Evolutionary conservation across 2,113 vertebrate genomes (phyloP).

Genomic region (Aegithalos caudatus): DNA sequence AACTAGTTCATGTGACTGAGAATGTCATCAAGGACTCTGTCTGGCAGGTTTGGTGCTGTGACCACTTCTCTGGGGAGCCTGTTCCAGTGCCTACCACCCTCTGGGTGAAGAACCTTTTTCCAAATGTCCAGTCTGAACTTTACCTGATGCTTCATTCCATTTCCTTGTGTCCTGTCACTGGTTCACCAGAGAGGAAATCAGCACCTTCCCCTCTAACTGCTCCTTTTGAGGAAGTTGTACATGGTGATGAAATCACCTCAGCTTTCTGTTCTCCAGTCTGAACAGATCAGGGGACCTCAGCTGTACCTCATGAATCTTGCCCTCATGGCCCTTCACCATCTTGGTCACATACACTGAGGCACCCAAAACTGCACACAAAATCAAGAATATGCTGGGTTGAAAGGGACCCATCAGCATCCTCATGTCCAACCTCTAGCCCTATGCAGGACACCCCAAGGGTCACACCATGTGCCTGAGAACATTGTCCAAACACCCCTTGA

Average conservation of each 20-base stretch:
- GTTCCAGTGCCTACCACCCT: background rate
- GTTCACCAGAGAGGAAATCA: background rate
- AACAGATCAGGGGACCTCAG: background rate
- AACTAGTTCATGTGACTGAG: background rate
- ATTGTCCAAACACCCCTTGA: background rate
- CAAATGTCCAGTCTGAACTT: background rate
- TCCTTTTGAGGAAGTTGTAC: background rate
- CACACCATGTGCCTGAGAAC: background rate
- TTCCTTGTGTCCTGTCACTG: fast-evolving
- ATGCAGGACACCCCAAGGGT: background rate
- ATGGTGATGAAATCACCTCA: background rate
- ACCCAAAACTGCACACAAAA: background rate
- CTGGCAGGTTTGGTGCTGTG: background rate
- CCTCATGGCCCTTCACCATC: fast-evolving
- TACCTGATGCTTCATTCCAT: background rate
- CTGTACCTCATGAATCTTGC: background rate
- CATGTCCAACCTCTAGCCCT: background rate
- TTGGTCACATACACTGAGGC: background rate
- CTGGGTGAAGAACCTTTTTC: background rate
- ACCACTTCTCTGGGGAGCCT: background rate
- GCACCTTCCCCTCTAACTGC: background rate
- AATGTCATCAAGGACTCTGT: background rate
- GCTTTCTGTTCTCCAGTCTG: background rate
- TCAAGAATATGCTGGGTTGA: background rate
- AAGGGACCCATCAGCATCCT: background rate